Evolutionary conservation across 2,888 invertebrate genomes (phyloP).

Genomic region (Polyommatus iphigenia): DNA sequence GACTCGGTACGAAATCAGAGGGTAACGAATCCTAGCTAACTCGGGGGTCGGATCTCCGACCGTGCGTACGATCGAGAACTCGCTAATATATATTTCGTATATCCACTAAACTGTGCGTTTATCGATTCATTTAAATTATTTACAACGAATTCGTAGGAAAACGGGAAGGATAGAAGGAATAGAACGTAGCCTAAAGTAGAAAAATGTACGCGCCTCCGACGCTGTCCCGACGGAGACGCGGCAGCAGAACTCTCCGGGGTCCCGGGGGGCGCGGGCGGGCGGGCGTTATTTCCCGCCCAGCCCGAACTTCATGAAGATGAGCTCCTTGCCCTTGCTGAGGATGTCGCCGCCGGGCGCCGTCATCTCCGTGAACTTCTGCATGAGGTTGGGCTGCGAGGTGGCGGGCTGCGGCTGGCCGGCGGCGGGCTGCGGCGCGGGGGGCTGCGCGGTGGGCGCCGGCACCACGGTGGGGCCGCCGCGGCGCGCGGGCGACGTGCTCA

Average conservation of each 20-base stretch:
- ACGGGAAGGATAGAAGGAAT: conserved; percentile 54
- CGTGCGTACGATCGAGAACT: conserved; percentile 69
- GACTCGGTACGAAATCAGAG: conserved; percentile 51
- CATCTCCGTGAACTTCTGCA: conserved; percentile 94
- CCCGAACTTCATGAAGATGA: conserved; percentile 96
- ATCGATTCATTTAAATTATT: conserved; percentile 68
- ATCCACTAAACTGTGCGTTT: conserved; percentile 79
- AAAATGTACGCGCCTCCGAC: conserved; percentile 55
- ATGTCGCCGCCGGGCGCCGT: conserved; percentile 94
- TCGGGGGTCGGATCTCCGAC: conserved; percentile 63
- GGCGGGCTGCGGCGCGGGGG: conserved; percentile 43
- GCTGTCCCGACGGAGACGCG: conserved; percentile 42
- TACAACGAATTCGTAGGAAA: conserved; percentile 65
- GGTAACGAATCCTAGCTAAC: conserved; percentile 61
- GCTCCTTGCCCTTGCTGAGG: conserved; percentile 94
- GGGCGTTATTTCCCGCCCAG: conserved; percentile 86
- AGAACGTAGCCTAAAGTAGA: conserved; percentile 55
- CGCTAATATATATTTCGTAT: conserved; percentile 69
- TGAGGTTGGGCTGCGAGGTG: conserved; percentile 84
- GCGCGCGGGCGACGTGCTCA: conserved; percentile 63
- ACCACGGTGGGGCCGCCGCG: conserved; percentile 69
- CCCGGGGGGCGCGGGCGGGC: conserved; percentile 52
- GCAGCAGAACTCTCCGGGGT: conserved; percentile 45
- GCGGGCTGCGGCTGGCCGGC: conserved; percentile 65
- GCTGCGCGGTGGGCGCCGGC: conserved; percentile 72